Percentiles rank a stretch among this genome's conserved stretches.
Evolutionary conservation across 2,113 vertebrate species (phyloP).

Genomic region (Stercorarius parasiticus): DNA sequence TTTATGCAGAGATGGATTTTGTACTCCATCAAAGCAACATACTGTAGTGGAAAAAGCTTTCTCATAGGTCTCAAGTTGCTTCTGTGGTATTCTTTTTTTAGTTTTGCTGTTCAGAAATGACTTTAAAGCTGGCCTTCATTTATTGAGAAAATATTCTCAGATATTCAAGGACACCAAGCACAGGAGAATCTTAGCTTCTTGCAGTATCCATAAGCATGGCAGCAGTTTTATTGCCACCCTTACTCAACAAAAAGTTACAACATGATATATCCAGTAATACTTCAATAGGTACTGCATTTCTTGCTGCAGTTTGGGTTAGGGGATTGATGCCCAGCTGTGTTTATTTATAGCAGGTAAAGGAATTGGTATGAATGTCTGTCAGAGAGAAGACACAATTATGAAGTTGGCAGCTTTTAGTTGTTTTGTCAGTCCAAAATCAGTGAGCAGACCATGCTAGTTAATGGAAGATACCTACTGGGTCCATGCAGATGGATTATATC

Average conservation of each 20-base stretch:
- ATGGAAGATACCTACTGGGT: not conserved
- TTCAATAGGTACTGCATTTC: not conserved
- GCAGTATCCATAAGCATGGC: not conserved
- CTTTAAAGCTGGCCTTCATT: constrained; percentile 45
- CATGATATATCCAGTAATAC: not conserved
- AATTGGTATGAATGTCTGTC: not conserved
- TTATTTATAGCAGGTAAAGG: not conserved
- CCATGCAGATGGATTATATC: not conserved
- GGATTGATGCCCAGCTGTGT: not conserved
- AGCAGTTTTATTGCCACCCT: not conserved
- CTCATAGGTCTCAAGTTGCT: constrained; percentile 6
- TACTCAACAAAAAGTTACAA: not conserved
- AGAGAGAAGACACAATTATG: not conserved
- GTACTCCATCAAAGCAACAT: not conserved
- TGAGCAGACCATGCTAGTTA: not conserved
- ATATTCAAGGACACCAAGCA: not conserved
- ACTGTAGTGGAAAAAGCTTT: constrained; percentile 4
- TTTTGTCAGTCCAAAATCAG: not conserved
- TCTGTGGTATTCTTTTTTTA: constrained; percentile 37
- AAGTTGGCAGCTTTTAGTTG: not conserved
- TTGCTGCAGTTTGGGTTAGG: not conserved
- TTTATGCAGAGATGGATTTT: not conserved
- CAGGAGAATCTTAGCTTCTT: not conserved
- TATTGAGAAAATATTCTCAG: constrained; percentile 10
- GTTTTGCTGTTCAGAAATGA: not conserved